These are phyloP conservation scores for Argynnis bischoffii DNA, from an alignment of 2,888 invertebrate genomes.

Conservation along the genomic window DNA sequence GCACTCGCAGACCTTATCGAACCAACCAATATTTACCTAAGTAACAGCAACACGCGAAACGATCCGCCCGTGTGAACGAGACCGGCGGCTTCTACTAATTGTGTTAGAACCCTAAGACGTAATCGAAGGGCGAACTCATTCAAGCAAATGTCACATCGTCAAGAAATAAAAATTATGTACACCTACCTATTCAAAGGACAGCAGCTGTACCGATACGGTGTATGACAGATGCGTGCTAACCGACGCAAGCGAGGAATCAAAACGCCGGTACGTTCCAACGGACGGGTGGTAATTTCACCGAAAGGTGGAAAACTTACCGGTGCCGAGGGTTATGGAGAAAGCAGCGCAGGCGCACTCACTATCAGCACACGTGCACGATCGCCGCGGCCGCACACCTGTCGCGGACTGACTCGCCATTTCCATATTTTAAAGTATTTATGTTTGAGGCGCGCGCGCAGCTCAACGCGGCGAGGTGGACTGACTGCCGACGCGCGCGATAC, in stretches of 20 bases:
- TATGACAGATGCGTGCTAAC: constrained; percentile 74
- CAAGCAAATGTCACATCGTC: constrained; percentile 53
- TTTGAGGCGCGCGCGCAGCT: constrained; percentile 75
- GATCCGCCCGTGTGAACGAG: constrained; percentile 64
- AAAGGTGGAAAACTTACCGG: constrained; percentile 63
- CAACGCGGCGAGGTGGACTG: constrained; percentile 74
- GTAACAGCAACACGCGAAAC: constrained; percentile 70
- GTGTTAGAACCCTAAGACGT: constrained; percentile 60
- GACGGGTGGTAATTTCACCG: constrained; percentile 50
- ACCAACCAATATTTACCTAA: constrained; percentile 71
- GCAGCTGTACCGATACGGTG: constrained; percentile 73
- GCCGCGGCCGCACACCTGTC: constrained; percentile 79
- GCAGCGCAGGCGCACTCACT: constrained; percentile 76
- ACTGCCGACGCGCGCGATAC: constrained; percentile 72
- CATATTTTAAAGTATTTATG: constrained; percentile 67
- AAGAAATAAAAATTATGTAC: constrained; percentile 61
- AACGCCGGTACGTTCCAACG: constrained; percentile 53
- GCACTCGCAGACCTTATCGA: constrained; percentile 72
- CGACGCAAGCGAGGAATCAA: constrained; percentile 64
- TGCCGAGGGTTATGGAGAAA: constrained; percentile 48
- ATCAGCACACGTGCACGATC: constrained; percentile 80
- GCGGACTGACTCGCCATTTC: constrained; percentile 78
- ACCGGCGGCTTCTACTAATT: constrained; percentile 53
- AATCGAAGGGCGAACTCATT: constrained; percentile 57
- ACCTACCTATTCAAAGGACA: constrained; percentile 67